phyloP scores from a whole-genome alignment of 2,113 vertebrate genomes.

The Cinclus cinclus region DNA sequence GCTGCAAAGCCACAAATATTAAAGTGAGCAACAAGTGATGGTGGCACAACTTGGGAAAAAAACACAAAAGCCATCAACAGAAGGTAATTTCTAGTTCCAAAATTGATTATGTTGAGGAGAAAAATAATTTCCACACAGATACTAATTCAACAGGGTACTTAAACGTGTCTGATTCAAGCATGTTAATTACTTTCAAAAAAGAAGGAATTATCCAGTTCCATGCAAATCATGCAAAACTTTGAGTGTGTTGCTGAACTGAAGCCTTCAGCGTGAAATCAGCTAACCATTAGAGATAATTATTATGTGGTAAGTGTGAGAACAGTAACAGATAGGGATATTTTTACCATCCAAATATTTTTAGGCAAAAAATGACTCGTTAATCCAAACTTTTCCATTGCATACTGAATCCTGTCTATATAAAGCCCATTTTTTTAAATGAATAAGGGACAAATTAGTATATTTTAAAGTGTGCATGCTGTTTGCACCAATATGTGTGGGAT shows the following conservation, averaged over 20 bases:
- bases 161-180: background rate
- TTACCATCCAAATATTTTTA: conserved; percentile 2
- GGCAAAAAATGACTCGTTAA: background rate
- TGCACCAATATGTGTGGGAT: background rate
- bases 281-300: background rate
- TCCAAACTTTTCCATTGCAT: background rate
- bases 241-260: background rate
- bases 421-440: background rate
- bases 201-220: background rate
- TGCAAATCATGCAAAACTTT: background rate
- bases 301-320: background rate
- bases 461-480: background rate
- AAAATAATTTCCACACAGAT: background rate
- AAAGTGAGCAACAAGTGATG: background rate
- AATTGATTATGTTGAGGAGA: background rate
- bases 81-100: background rate
- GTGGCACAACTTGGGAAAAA: background rate
- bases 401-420: background rate
- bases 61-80: background rate
- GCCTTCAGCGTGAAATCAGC: background rate
- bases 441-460: background rate
- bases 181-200: background rate
- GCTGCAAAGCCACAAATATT: background rate
- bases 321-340: background rate
- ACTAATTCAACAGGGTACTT: background rate